Percentiles rank a stretch among this genome's conserved stretches.
These are phyloP conservation scores for Oplegnathus fasciatus DNA, from an alignment of 2,113 vertebrate species.

Conservation along the genomic window DNA sequence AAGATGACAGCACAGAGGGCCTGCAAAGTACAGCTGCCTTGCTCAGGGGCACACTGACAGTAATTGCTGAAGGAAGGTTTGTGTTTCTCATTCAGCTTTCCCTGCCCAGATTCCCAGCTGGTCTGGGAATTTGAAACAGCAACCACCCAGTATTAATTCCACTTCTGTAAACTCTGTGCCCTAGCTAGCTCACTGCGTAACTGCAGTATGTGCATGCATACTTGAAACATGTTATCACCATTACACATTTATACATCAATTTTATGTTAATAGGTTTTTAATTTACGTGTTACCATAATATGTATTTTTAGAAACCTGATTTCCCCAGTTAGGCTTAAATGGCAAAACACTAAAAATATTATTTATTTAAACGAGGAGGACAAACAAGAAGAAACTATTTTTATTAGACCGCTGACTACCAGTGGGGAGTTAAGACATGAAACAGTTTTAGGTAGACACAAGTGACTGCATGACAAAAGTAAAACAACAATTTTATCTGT, in stretches of 20 bases:
- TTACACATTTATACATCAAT: background rate
- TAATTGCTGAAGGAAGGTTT: conserved; percentile 40
- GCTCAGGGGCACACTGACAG: conserved; percentile 56
- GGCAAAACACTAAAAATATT: background rate
- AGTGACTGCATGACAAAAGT: background rate
- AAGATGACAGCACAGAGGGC: background rate
- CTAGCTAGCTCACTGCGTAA: background rate
- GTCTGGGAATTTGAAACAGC: conserved; percentile 56
- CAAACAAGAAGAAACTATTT: conserved; percentile 11
- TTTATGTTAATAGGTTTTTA: background rate
- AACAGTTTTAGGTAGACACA: background rate
- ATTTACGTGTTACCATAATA: background rate
- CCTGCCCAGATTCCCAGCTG: conserved; percentile 61
- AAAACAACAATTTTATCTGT: conserved; percentile 14
- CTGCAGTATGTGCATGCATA: background rate
- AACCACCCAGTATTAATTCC: conserved; percentile 47
- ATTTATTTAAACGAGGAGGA: background rate
- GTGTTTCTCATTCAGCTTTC: conserved; percentile 37
- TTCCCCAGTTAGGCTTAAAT: background rate
- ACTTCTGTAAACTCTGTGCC: conserved; percentile 44
- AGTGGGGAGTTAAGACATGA: background rate
- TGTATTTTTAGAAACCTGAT: conserved; percentile 23
- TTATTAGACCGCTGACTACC: conserved; percentile 8
- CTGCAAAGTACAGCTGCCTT: conserved; percentile 51
- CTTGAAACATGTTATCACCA: conserved; percentile 6